Evolutionary conservation across 2,797 vertebrate species (phyloP).

Genomic region (Premnoplex brunnescens): DNA sequence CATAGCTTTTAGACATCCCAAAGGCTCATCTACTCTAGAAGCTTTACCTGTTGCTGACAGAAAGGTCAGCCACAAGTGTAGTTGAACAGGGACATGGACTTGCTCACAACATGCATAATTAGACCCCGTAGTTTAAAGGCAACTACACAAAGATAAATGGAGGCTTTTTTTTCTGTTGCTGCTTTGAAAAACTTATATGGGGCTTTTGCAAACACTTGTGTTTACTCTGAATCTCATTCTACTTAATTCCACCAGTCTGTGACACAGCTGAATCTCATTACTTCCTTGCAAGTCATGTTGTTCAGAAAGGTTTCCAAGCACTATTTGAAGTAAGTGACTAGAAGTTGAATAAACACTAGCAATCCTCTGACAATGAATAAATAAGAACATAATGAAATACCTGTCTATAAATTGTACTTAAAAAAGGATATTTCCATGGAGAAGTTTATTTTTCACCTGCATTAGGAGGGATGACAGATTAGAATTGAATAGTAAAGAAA

Average conservation of each 20-base stretch:
- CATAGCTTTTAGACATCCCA: background rate
- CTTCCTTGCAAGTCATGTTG: constrained; percentile 7
- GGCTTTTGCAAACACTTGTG: background rate
- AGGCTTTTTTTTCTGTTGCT: background rate
- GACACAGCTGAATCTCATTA: background rate
- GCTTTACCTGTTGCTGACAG: background rate
- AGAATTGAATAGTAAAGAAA: constrained; percentile 66
- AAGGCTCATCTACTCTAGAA: background rate
- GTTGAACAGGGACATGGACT: background rate
- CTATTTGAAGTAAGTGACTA: constrained; percentile 27
- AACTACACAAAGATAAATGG: background rate
- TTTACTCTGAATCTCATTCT: background rate
- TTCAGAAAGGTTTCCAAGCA: background rate
- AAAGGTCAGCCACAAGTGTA: background rate
- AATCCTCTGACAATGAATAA: constrained; percentile 58
- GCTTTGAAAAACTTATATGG: background rate
- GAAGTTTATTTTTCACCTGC: constrained; percentile 65
- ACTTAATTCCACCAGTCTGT: background rate
- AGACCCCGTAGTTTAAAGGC: background rate
- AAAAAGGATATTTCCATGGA: constrained; percentile 57
- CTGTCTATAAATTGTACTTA: constrained; percentile 61
- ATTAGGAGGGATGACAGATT: constrained; percentile 57
- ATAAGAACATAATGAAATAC: constrained; percentile 44
- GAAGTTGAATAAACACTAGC: constrained; percentile 56
- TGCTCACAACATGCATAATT: background rate